Conservation (phyloP, 2,888 invertebrate species). For the Nemotelus nigrinus region DNA sequence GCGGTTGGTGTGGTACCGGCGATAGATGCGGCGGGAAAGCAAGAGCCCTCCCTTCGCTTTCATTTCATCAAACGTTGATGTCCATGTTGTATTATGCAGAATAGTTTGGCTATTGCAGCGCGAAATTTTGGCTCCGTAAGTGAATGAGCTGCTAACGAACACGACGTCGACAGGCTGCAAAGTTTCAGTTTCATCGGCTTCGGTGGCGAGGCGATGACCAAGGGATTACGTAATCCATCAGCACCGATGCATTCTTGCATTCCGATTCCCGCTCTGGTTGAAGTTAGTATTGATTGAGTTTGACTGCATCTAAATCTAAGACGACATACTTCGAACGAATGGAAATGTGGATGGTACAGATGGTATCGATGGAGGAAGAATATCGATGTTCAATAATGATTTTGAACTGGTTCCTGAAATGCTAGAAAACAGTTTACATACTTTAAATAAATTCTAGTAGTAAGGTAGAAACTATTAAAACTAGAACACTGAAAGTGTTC, state of each 20-base stretch:
- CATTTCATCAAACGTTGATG: neutral
- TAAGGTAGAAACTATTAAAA: too few relatives aligned
- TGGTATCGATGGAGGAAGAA: too few relatives aligned
- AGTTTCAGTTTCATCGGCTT: slow-evolving; percentile 13
- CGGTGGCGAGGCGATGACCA: slow-evolving; percentile 15
- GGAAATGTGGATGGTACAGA: too few relatives aligned
- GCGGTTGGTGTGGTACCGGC: neutral
- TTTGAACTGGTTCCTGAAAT: too few relatives aligned
- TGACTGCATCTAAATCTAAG: slow-evolving; percentile 24
- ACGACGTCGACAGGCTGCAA: neutral
- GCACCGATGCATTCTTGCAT: slow-evolving; percentile 37
- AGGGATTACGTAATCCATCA: slow-evolving; percentile 36
- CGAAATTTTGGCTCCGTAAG: slow-evolving; percentile 17
- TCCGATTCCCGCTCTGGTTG: slow-evolving; percentile 28
- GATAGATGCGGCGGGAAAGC: neutral
- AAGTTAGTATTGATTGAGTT: slow-evolving; percentile 43
- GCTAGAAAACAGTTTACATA: too few relatives aligned
- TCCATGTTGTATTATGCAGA: neutral
- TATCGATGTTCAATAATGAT: too few relatives aligned
- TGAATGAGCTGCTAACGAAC: neutral
- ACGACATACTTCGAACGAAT: neutral
- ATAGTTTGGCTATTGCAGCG: slow-evolving; percentile 12
- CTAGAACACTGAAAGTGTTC: too few relatives aligned
- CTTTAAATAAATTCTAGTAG: too few relatives aligned
- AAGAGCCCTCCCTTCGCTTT: slow-evolving; percentile 19